Percentiles rank a stretch among this genome's conserved stretches.
Conservation (phyloP, 2,888 invertebrate species). For the Pherbina coryleti region DNA sequence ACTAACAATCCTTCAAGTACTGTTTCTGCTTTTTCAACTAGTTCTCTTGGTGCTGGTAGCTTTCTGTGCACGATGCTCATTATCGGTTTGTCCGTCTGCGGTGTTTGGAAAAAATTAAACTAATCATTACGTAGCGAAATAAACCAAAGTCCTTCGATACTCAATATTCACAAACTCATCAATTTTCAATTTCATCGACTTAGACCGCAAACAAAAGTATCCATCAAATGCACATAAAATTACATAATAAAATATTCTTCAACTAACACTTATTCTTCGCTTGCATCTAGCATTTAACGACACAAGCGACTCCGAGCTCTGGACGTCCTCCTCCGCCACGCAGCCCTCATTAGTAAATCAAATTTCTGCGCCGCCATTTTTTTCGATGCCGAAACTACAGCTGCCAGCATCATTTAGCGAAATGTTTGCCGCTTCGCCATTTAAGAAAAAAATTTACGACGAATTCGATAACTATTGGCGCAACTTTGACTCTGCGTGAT, state of each 20-base stretch:
- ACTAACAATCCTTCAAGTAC: conserved; percentile 42
- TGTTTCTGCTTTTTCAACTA: not conserved
- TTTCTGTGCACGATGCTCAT: conserved; percentile 64
- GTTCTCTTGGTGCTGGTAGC: conserved; percentile 68
- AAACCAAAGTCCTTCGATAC: not conserved
- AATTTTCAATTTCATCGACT: too few relatives aligned
- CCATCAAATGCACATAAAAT: not conserved
- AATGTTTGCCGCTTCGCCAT: conserved; percentile 62
- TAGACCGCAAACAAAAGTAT: not conserved
- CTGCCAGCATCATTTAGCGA: conserved; percentile 57
- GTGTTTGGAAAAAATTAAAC: conserved; percentile 59
- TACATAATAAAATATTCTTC: not conserved
- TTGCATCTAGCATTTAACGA: conserved; percentile 27
- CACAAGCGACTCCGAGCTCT: conserved; percentile 14
- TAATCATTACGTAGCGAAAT: conserved; percentile 38
- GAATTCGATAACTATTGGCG: conserved; percentile 65
- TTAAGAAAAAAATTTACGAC: conserved; percentile 59
- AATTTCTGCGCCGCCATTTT: not conserved
- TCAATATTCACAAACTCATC: too few relatives aligned
- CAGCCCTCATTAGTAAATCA: not conserved
- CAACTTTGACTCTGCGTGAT: conserved; percentile 55
- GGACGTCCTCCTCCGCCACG: not conserved
- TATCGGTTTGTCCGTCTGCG: conserved; percentile 64
- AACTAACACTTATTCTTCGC: conserved; percentile 23
- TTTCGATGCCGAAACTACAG: conserved; percentile 43